Evolutionary conservation across 2,888 invertebrate genomes (phyloP).

Genomic region (Pyrrhosoma nymphula): DNA sequence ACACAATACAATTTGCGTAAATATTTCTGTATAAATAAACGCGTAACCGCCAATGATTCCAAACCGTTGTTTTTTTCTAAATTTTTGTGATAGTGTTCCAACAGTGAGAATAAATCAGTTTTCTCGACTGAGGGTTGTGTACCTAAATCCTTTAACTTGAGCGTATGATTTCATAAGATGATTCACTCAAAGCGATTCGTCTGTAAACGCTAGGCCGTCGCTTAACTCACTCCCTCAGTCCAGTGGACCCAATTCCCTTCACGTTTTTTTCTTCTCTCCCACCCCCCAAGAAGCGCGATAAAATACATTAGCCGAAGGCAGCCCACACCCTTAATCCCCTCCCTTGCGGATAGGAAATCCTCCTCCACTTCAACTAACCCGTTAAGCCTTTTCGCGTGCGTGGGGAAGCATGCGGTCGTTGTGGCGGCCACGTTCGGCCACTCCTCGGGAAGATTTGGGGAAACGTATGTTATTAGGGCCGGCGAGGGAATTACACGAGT

Average conservation of each 20-base stretch:
- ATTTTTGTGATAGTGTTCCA: no score
- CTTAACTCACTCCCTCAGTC: background rate
- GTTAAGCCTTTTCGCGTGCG: background rate
- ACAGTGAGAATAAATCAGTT: no score
- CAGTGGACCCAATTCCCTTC: background rate
- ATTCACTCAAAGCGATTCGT: no score
- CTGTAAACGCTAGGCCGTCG: background rate
- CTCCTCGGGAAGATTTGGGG: background rate
- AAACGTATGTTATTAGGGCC: conserved; percentile 9
- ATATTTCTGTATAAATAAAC: no score
- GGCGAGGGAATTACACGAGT: background rate
- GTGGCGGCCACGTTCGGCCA: background rate
- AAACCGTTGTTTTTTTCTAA: no score
- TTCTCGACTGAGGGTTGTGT: no score
- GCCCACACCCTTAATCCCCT: background rate
- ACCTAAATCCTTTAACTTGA: no score
- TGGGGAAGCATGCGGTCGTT: background rate
- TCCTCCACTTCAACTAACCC: conserved; percentile 4
- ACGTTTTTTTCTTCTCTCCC: background rate
- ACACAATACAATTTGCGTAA: no score
- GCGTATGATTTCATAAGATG: no score
- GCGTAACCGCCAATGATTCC: no score
- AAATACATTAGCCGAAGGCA: background rate
- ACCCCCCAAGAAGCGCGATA: background rate
- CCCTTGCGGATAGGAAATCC: background rate